These are phyloP conservation scores for Quadriops clusia DNA, from an alignment of 2,888 invertebrate species.

Conservation along the genomic window DNA sequence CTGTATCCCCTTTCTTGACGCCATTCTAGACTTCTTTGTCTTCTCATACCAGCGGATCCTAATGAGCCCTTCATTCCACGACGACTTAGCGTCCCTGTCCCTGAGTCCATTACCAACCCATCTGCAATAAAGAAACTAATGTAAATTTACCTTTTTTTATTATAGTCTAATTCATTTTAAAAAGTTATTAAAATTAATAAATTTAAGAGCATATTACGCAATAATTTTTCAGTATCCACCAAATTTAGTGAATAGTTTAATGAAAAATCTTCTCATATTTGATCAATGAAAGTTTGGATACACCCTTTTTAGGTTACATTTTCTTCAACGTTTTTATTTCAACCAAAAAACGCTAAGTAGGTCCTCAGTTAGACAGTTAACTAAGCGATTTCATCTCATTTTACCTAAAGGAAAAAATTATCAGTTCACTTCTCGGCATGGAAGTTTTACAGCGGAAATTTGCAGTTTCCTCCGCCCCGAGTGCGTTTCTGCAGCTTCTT, in stretches of 20 bases:
- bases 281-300: no score
- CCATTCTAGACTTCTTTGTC: slow-evolving; percentile 47
- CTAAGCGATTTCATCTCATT: neutral
- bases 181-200: no score
- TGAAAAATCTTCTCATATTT: no score
- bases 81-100: slow-evolving; percentile 32
- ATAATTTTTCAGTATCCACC: no score
- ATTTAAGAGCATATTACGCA: no score
- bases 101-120: slow-evolving; percentile 30
- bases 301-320: no score
- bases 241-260: no score
- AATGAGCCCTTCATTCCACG: slow-evolving; percentile 26
- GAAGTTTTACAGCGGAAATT: slow-evolving; percentile 27
- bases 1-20: slow-evolving; percentile 43
- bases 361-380: no score
- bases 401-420: neutral
- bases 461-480: slow-evolving; percentile 27
- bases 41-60: slow-evolving; percentile 32
- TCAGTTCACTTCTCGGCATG: neutral
- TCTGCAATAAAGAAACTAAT: slow-evolving; percentile 23
- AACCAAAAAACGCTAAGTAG: no score
- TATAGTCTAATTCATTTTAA: no score
- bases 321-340: no score
- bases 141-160: slow-evolving; percentile 3
- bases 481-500: slow-evolving; percentile 21